A percentile compares a stretch with the other conserved stretches of the same genome.
Evolutionary conservation across 1,140 invertebrate genomes (phyloP).

Genomic region (Chironomus striatipennis): DNA sequence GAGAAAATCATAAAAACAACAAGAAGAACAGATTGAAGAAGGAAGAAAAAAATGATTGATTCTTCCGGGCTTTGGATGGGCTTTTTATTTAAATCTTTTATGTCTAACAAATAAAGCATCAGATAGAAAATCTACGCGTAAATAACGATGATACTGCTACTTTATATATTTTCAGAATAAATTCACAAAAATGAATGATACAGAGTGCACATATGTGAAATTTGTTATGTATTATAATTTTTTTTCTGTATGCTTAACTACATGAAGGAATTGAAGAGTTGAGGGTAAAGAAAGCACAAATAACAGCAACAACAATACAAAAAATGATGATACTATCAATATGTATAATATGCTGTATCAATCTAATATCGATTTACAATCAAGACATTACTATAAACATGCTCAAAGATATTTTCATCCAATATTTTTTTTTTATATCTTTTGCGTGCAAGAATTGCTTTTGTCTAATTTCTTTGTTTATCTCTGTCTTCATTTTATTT

Average conservation of each 20-base stretch:
- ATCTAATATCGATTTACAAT: conserved; percentile 14
- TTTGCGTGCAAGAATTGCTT: background rate
- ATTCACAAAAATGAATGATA: too few species aligned
- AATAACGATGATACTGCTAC: background rate
- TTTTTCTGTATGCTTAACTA: background rate
- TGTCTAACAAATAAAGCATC: background rate
- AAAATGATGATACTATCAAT: conserved; percentile 14
- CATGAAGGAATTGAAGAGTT: background rate
- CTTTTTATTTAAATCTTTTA: conserved; percentile 22
- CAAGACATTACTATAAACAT: background rate
- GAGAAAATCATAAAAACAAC: too few species aligned
- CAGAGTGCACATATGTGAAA: too few species aligned
- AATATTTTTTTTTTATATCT: background rate
- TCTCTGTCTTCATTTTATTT: background rate
- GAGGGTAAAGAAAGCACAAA: too few species aligned
- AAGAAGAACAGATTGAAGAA: background rate
- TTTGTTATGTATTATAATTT: too few species aligned
- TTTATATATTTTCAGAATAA: too few species aligned
- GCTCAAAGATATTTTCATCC: background rate
- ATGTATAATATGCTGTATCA: background rate
- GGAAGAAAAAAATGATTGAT: conserved; percentile 4
- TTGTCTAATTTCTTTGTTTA: background rate
- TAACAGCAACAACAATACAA: background rate
- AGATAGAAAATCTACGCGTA: background rate
- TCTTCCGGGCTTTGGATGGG: conserved; percentile 8